A percentile compares a stretch with the other conserved stretches of the same genome.
Evolutionary conservation across 30 jellyfish, hydroid and myxozoan genomes (phyloP).

Genomic region (Turritopsis dohrnii): DNA sequence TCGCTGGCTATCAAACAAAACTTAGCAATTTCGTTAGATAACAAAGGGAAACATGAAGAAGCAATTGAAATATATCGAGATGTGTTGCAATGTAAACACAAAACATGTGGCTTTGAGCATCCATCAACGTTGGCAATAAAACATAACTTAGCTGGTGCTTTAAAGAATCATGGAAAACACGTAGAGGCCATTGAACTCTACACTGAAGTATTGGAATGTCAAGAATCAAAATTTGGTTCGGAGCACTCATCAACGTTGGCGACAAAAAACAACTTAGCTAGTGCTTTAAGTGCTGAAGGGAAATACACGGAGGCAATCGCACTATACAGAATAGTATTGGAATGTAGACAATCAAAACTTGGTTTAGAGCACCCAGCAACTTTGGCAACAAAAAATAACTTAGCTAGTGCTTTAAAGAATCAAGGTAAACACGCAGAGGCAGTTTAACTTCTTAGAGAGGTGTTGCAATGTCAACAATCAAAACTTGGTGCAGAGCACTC

Average conservation of each 20-base stretch:
- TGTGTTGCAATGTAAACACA: not conserved
- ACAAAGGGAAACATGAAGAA: not conserved
- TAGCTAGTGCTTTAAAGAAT: not conserved
- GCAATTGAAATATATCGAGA: not conserved
- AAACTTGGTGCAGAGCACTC: not conserved
- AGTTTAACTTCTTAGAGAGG: not conserved
- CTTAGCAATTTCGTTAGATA: not conserved
- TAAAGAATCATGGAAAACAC: not conserved
- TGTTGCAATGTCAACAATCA: not conserved
- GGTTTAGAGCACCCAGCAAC: conserved; percentile 8
- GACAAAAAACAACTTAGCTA: conserved; percentile 3
- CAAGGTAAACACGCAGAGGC: conserved; percentile 14
- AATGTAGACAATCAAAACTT: not conserved
- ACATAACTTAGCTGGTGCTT: not conserved
- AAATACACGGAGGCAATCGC: not conserved
- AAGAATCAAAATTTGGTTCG: not conserved
- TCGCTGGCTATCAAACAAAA: not conserved
- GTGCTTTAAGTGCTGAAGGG: not conserved
- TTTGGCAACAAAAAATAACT: conserved; percentile 1
- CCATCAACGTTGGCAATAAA: conserved; percentile 9
- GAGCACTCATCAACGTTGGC: not conserved
- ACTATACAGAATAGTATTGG: not conserved
- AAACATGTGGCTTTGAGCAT: not conserved
- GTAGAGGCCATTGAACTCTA: not conserved
- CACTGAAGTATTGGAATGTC: not conserved